phyloP scores from a whole-genome alignment of 2,888 invertebrate genomes.

The Heliconius ismenius region DNA sequence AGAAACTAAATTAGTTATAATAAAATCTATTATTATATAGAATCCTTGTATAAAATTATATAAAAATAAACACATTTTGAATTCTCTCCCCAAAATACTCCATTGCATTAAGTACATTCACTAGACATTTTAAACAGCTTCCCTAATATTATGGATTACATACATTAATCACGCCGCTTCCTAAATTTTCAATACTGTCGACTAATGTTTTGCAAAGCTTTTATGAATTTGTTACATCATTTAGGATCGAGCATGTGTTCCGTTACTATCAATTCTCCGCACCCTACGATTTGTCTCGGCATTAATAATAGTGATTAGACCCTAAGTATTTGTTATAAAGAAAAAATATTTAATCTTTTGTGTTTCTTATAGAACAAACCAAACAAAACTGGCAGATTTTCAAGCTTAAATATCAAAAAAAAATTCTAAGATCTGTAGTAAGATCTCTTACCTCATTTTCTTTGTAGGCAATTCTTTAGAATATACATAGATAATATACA shows the following conservation, averaged over 20 bases:
- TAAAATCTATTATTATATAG: too few relatives aligned
- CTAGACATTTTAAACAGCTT: conserved; percentile 9
- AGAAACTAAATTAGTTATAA: too few relatives aligned
- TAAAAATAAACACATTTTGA: background rate
- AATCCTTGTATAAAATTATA: too few relatives aligned
- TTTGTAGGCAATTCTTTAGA: background rate
- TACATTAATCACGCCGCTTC: conserved; percentile 59
- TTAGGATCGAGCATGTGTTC: conserved; percentile 44
- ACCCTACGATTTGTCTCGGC: conserved; percentile 17
- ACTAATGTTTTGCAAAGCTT: conserved; percentile 57
- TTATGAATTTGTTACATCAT: conserved; percentile 51
- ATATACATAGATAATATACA: background rate
- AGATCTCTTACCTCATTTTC: background rate
- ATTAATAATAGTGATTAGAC: background rate
- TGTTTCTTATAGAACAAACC: background rate
- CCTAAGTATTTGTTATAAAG: background rate
- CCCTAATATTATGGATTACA: conserved; percentile 7
- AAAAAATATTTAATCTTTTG: background rate
- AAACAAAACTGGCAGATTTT: background rate
- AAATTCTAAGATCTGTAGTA: background rate
- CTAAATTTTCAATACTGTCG: conserved; percentile 47
- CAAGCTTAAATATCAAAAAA: background rate
- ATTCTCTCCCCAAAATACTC: background rate
- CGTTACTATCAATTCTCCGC: conserved; percentile 40
- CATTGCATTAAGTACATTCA: background rate